These are phyloP conservation scores for Drosophila repleta DNA, from an alignment of 1,140 invertebrate genomes.

Conservation along the genomic window DNA sequence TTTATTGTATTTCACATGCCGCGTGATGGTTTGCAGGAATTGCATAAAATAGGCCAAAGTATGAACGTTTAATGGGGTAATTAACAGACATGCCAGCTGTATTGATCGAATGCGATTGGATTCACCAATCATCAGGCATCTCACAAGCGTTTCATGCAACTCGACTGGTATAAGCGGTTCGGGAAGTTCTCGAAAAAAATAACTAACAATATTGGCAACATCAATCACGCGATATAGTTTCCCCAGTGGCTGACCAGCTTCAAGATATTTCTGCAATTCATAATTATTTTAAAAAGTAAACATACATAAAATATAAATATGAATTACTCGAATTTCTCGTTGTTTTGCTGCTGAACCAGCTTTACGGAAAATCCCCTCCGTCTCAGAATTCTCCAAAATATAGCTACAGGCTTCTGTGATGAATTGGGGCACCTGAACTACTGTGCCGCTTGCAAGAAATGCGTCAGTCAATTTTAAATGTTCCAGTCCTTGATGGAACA, in stretches of 20 bases:
- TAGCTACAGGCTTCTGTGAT: constrained; percentile 89
- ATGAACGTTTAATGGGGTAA: constrained; percentile 87
- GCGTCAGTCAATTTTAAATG: constrained; percentile 87
- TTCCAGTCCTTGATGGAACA: constrained; percentile 87
- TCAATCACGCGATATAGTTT: constrained; percentile 90
- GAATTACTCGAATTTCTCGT: constrained; percentile 89
- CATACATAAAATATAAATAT: neutral
- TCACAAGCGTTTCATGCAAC: constrained; percentile 90
- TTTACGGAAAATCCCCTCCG: constrained; percentile 93
- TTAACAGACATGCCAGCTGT: constrained; percentile 87
- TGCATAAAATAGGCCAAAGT: constrained; percentile 89
- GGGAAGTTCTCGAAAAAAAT: constrained; percentile 91
- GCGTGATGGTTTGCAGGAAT: constrained; percentile 87
- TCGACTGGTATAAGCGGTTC: constrained; percentile 90
- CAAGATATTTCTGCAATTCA: constrained; percentile 86
- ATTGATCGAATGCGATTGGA: constrained; percentile 68
- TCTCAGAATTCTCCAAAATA: constrained; percentile 87
- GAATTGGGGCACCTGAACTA: constrained; percentile 90
- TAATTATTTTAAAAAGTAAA: constrained; percentile 14
- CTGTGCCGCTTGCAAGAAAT: constrained; percentile 85
- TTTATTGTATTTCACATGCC: constrained; percentile 88
- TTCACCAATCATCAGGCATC: constrained; percentile 86
- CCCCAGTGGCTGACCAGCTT: constrained; percentile 87
- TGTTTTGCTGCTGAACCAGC: constrained; percentile 92
- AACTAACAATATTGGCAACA: constrained; percentile 92